Evolutionary conservation across 2,888 invertebrate species (phyloP), one percentile per base, ranked within the genome.

Genomic region (Tethea ocularis): DNA sequence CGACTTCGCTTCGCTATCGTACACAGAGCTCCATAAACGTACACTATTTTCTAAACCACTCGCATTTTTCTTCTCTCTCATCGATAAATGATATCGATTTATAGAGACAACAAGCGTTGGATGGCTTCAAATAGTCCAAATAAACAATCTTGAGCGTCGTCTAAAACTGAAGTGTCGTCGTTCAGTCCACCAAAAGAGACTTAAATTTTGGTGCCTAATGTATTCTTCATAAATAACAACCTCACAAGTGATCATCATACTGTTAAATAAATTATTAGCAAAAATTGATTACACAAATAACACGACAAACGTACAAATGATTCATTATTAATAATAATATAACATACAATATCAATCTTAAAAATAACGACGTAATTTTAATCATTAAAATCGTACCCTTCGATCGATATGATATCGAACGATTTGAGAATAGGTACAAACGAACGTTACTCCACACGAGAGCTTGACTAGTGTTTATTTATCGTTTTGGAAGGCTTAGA

Each of bases 401-500:
- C 33, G 33, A 13, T 38, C 74, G 72, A 77, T 57, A 75, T 67
- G 56, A 71, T 82, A 75, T 76, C 85, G 86, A 78, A 59, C 64
- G 76, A 58, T 75, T 71, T 64, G 62, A 77, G 67, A 83, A 86
- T 89, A 86, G 64, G 54, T 60, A 60, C 67, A 75, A 61, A 60
- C 66, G 67, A 79, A 75, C 79, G 80, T 81, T 80, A 77, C 85
- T 86, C 80, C 78, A 84, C 74, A 84, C 80, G 78, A 87, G 88
- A 84, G 79, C 78, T 78, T 78, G 82, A 75, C 85, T 89, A 89
- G 90, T 91, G 91, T 91, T 92, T 92, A 91, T 91, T 92, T 91
- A 91, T 91, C 90, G 89, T 90, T 92, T 91, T 89, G 86, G 88
- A 89, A 83, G 90, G 87, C 88, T 89, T 87, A 86, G 83, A 85